phyloP scores from a whole-genome alignment of 2,888 invertebrate species.

The Mesorhabditis sp. region DNA sequence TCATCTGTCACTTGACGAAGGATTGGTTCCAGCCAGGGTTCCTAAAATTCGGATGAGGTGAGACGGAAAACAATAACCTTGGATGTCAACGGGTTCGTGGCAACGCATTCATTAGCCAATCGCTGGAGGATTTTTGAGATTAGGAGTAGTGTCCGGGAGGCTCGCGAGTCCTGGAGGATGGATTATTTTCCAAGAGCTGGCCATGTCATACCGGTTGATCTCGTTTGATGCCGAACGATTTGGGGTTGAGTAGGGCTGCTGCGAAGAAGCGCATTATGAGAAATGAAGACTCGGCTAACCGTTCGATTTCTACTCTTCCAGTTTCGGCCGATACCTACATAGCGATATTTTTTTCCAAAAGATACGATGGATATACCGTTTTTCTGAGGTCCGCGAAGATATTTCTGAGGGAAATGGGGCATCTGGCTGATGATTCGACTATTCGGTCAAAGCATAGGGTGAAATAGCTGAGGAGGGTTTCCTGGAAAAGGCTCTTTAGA shows the following conservation, averaged over 20 bases:
- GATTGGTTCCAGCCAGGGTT: constrained; percentile 52
- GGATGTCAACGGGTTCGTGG: constrained; percentile 37
- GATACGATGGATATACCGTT: constrained; percentile 39
- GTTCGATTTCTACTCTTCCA: constrained; percentile 36
- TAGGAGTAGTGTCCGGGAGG: constrained; percentile 50
- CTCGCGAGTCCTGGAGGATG: constrained; percentile 40
- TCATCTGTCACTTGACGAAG: constrained; percentile 44
- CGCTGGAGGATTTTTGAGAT: constrained; percentile 56
- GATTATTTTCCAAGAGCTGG: background rate
- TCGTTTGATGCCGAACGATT: constrained; percentile 47
- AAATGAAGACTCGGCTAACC: constrained; percentile 54
- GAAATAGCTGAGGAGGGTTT: constrained; percentile 34
- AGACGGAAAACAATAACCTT: constrained; percentile 19
- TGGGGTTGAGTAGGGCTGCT: constrained; percentile 55
- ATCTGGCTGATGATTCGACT: constrained; percentile 43
- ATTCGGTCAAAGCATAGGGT: constrained; percentile 45
- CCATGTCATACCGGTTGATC: constrained; percentile 38
- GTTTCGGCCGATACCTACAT: background rate
- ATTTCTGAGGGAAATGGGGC: constrained; percentile 47
- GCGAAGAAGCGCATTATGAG: constrained; percentile 57
- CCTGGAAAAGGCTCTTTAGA: background rate
- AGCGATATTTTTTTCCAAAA: constrained; percentile 6
- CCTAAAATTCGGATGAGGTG: constrained; percentile 24
- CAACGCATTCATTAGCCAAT: constrained; percentile 53
- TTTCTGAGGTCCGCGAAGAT: constrained; percentile 48